phyloP scores from a whole-genome alignment of 2,113 vertebrate species.

The Piprites chloris region DNA sequence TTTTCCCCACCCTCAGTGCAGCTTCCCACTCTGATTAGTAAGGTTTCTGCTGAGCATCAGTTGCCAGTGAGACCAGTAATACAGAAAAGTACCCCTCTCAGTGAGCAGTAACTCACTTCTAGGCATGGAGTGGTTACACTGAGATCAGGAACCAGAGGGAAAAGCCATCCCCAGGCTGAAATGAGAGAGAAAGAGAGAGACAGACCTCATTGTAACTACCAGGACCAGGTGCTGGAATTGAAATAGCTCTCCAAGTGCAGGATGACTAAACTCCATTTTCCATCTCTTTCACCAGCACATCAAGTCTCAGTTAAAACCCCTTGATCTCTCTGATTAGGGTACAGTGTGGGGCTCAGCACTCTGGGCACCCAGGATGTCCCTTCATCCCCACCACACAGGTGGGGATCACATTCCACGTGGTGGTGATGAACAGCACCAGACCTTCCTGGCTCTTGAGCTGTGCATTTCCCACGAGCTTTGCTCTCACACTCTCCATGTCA shows the following conservation, averaged over 20 bases:
- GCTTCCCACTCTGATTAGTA: background rate
- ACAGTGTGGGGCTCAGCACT: background rate
- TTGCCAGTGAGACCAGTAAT: background rate
- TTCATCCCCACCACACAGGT: fast-evolving
- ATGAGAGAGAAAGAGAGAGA: background rate
- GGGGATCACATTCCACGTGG: background rate
- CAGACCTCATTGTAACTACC: background rate
- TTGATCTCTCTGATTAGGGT: background rate
- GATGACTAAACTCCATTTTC: background rate
- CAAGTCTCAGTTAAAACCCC: background rate
- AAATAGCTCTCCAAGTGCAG: background rate
- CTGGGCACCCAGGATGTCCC: background rate
- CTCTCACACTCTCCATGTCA: background rate
- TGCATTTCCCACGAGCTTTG: background rate
- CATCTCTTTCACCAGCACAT: background rate
- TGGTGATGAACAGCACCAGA: background rate
- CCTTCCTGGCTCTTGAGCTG: background rate
- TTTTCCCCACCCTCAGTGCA: background rate
- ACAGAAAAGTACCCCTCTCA: background rate
- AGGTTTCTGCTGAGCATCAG: fast-evolving
- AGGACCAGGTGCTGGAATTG: background rate
- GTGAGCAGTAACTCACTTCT: background rate
- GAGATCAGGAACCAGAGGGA: background rate
- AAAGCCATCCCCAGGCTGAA: background rate
- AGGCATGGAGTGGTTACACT: background rate